These are phyloP conservation scores for Ectemnius cavifrons DNA, from an alignment of 2,888 invertebrate genomes.

Conservation along the genomic window DNA sequence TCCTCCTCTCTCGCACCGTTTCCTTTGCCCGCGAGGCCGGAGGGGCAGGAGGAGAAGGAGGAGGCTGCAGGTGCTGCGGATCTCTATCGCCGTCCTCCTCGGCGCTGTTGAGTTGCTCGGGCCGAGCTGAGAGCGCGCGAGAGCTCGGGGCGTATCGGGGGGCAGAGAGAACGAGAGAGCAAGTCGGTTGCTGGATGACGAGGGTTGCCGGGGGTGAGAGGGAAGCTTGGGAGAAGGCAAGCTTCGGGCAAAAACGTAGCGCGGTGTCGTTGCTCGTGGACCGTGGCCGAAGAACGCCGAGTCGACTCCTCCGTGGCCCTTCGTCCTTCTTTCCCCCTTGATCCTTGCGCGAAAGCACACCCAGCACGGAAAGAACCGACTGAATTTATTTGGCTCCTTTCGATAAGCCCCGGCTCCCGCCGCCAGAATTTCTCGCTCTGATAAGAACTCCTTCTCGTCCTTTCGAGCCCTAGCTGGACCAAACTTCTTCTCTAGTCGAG, in stretches of 20 bases:
- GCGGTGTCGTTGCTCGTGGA: slow-evolving; percentile 62
- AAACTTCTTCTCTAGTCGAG: too few relatives aligned
- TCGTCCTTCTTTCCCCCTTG: slow-evolving; percentile 19
- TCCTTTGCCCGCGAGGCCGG: slow-evolving; percentile 21
- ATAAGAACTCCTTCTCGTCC: too few relatives aligned
- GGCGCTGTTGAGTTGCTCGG: slow-evolving; percentile 14
- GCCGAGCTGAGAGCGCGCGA: slow-evolving; percentile 1
- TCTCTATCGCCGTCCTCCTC: slow-evolving; percentile 29
- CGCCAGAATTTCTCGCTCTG: too few relatives aligned
- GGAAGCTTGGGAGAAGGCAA: slow-evolving; percentile 27
- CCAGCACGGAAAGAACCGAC: background rate
- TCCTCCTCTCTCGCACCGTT: slow-evolving; percentile 10
- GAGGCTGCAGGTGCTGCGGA: slow-evolving; percentile 49
- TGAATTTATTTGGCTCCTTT: slow-evolving; percentile 12
- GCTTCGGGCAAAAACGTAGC: slow-evolving; percentile 63
- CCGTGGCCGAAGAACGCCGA: slow-evolving; percentile 54
- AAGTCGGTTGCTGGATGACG: too few relatives aligned
- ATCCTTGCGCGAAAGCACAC: slow-evolving; percentile 2
- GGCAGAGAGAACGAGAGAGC: slow-evolving; percentile 19
- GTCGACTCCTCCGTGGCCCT: slow-evolving; percentile 37
- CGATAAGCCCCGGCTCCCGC: background rate
- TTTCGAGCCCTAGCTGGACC: too few relatives aligned
- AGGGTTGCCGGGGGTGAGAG: slow-evolving; percentile 17
- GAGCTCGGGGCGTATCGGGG: background rate
- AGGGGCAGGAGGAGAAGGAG: too few relatives aligned